These are phyloP conservation scores for Xiphophorus couchianus DNA, from an alignment of 2,113 vertebrate genomes.

Conservation along the genomic window DNA sequence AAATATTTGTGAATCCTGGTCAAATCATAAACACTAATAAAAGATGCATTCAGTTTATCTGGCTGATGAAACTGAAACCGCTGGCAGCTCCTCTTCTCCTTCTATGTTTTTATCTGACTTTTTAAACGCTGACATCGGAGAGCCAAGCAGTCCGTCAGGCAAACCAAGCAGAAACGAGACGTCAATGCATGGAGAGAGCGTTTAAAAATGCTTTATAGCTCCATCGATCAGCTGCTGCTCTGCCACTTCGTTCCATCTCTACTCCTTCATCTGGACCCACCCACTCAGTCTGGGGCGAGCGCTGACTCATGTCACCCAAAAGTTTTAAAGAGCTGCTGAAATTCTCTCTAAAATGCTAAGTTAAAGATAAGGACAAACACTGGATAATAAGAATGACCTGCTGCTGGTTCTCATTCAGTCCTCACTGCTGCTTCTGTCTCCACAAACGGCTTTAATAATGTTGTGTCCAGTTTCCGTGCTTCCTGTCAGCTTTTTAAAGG, in stretches of 20 bases:
- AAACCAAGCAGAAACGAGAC: not conserved
- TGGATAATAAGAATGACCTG: not conserved
- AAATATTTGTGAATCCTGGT: not conserved
- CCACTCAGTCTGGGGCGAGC: not conserved
- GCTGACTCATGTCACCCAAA: not conserved
- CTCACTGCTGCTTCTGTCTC: not conserved
- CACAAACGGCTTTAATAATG: not conserved
- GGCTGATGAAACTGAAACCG: not conserved
- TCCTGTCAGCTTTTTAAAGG: not conserved
- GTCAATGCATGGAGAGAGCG: not conserved
- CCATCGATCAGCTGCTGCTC: not conserved
- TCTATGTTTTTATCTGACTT: too few species aligned
- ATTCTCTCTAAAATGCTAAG: not conserved
- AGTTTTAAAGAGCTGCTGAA: not conserved
- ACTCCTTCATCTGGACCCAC: not conserved
- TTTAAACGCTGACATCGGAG: not conserved
- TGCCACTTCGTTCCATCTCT: not conserved
- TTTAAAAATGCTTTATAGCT: not conserved
- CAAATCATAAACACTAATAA: not conserved
- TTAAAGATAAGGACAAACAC: not conserved
- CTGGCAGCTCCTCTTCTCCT: too few species aligned
- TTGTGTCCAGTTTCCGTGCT: not conserved
- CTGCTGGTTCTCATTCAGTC: constrained; percentile 4
- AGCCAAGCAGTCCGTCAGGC: not conserved
- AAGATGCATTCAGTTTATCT: not conserved